Conservation (phyloP, 2,888 invertebrate genomes). For the Neoaliturus tenellus region DNA sequence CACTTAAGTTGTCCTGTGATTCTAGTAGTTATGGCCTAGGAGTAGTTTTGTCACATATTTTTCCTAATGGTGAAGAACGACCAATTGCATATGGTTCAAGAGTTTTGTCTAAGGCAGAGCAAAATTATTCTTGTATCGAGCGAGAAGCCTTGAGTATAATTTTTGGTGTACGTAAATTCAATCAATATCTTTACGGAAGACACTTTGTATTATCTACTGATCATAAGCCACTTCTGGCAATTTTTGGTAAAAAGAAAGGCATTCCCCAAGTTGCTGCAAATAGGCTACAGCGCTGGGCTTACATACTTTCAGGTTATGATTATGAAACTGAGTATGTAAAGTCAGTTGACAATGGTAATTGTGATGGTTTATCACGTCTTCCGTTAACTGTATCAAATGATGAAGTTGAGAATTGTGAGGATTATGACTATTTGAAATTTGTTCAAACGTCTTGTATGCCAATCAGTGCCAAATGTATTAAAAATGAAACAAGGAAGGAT, state of each 20-base stretch:
- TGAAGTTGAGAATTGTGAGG: not conserved
- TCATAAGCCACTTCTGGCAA: not conserved
- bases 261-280: not conserved
- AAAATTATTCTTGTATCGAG: not conserved
- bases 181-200: not conserved
- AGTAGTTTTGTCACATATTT: not conserved
- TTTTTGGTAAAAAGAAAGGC: not conserved
- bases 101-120: constrained; percentile 7
- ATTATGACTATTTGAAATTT: not conserved
- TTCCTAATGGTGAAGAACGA: not conserved
- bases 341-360: not conserved
- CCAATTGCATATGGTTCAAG: constrained; percentile 8
- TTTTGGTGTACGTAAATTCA: not conserved
- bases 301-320: not conserved
- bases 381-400: not conserved
- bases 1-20: constrained; percentile 13
- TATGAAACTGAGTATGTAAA: not conserved
- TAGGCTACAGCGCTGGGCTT: not conserved
- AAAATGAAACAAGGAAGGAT: not conserved
- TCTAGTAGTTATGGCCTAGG: not conserved
- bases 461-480: not conserved
- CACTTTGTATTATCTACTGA: not conserved
- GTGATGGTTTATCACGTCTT: not conserved
- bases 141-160: constrained; percentile 25
- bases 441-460: not conserved